phyloP scores from a whole-genome alignment of 1,140 invertebrate species.

The Philotrypesis tridentata region DNA sequence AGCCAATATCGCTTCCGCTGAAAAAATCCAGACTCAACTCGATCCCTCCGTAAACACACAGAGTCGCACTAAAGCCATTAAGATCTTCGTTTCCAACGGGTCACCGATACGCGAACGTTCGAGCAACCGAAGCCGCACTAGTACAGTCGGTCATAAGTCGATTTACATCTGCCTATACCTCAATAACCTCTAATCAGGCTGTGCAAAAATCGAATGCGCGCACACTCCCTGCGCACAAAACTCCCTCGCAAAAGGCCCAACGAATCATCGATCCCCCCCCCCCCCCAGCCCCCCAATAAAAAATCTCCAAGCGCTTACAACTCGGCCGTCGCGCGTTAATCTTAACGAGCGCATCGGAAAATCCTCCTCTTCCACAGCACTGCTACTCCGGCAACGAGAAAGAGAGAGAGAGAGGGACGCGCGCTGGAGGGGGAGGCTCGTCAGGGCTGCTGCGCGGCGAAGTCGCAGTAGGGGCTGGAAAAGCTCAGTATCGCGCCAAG shows the following conservation, averaged over 20 bases:
- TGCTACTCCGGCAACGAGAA: too few species aligned
- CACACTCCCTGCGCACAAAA: not conserved
- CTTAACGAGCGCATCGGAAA: not conserved
- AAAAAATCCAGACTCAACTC: too few species aligned
- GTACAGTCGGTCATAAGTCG: not conserved
- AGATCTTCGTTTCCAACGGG: too few species aligned
- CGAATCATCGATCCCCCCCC: not conserved
- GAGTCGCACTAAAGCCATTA: too few species aligned
- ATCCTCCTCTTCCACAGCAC: too few species aligned
- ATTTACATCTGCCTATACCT: not conserved
- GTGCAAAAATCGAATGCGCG: too few species aligned
- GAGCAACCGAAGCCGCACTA: not conserved
- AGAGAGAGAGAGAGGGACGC: not conserved
- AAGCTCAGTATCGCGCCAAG: conserved; percentile 63
- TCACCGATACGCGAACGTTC: not conserved
- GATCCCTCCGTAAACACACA: too few species aligned
- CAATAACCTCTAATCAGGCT: too few species aligned
- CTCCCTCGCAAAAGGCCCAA: too few species aligned
- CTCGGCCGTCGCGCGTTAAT: not conserved
- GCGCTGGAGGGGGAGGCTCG: not conserved
- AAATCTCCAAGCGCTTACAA: not conserved
- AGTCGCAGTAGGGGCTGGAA: conserved; percentile 20
- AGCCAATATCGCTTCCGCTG: too few species aligned
- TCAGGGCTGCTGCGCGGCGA: too few species aligned
- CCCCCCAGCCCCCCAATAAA: not conserved